phyloP scores from a whole-genome alignment of 2,113 vertebrate genomes.

The Leiothrix lutea region DNA sequence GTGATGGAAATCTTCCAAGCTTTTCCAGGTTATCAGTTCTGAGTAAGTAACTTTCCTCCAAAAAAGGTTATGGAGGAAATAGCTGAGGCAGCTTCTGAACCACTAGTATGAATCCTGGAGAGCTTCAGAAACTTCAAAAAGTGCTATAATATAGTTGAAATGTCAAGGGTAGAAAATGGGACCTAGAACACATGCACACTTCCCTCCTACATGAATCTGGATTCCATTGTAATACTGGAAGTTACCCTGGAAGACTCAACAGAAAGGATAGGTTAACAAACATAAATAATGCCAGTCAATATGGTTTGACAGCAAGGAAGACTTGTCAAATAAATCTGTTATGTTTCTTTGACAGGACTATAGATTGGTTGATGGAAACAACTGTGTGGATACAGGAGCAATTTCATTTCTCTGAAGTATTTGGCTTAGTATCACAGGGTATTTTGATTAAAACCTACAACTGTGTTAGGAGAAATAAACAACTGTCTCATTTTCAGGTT shows the following conservation, averaged over 20 bases:
- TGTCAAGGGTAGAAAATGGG: background rate
- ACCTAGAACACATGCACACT: background rate
- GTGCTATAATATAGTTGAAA: background rate
- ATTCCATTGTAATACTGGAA: background rate
- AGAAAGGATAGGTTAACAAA: background rate
- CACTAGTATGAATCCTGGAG: background rate
- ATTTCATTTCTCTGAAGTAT: background rate
- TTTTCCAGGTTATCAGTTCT: background rate
- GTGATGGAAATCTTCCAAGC: background rate
- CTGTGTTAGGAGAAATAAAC: background rate
- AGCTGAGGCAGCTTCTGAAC: background rate
- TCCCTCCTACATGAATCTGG: background rate
- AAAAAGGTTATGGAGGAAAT: background rate
- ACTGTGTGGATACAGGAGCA: background rate
- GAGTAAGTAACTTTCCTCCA: background rate
- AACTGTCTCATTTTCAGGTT: background rate
- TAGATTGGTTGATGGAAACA: background rate
- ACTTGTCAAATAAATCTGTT: background rate
- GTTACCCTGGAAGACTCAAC: background rate
- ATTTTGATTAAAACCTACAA: slow-evolving; percentile 36
- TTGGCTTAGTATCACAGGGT: background rate
- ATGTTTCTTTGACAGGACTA: background rate
- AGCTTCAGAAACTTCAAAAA: background rate
- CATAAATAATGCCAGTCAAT: background rate
- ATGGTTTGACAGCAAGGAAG: background rate